Conservation (phyloP, 2,113 vertebrate genomes). For the Etheostoma cragini region DNA sequence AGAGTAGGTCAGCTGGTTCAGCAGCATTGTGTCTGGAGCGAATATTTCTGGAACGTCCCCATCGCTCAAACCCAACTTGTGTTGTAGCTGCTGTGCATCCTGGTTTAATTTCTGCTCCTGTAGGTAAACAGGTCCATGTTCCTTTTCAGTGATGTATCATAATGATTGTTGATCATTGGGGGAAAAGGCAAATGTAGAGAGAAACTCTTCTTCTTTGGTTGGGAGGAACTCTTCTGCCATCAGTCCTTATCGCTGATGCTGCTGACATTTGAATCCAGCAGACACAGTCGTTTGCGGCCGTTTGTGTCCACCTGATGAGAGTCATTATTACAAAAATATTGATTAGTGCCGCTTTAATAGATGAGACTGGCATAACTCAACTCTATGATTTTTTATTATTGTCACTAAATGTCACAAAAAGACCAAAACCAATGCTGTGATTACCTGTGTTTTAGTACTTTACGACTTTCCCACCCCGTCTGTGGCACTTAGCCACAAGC, state of each 20-base stretch:
- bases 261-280: neutral
- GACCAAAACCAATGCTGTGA: neutral
- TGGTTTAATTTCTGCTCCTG: no score
- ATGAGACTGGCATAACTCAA: neutral
- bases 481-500: neutral
- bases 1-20: no score
- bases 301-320: neutral
- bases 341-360: neutral
- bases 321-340: neutral
- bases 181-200: neutral
- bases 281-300: neutral
- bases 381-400: neutral
- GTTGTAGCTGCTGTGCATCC: no score
- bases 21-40: no score
- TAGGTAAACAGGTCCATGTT: no score
- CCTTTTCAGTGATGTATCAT: no score
- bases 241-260: neutral
- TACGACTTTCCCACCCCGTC: neutral
- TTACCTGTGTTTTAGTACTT: neutral
- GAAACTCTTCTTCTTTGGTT: neutral
- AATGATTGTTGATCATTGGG: no score
- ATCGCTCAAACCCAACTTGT: no score
- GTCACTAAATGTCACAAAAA: neutral
- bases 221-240: neutral
- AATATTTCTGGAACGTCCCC: no score